phyloP scores from a whole-genome alignment of 2,113 vertebrate species.

The Phoenicopterus ruber region DNA sequence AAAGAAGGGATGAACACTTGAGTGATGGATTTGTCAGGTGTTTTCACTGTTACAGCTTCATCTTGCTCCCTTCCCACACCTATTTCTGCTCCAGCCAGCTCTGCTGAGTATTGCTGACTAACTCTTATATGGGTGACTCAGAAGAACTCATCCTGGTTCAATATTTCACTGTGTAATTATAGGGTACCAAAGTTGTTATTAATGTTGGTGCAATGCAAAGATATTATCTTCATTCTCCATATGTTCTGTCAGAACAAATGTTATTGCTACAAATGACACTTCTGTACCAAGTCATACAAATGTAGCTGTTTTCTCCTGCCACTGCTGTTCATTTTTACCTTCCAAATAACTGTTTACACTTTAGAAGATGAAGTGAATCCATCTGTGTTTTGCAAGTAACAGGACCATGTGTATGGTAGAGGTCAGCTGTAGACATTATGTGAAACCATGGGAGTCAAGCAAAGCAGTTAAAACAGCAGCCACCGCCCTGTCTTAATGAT shows the following conservation, averaged over 20 bases:
- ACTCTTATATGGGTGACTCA: not conserved
- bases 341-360: slow-evolving; percentile 3
- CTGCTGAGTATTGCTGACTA: slow-evolving; percentile 15
- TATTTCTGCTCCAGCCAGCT: not conserved
- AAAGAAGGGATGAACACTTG: not conserved
- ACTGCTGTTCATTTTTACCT: slow-evolving; percentile 15
- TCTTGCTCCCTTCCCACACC: not conserved
- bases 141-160: not conserved
- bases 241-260: not conserved
- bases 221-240: not conserved
- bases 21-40: not conserved
- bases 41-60: not conserved
- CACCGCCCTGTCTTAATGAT: not conserved
- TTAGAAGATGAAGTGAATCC: not conserved
- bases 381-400: not conserved
- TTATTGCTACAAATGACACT: not conserved
- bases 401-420: not conserved
- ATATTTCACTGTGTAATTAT: not conserved
- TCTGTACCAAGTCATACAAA: not conserved
- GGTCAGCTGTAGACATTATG: not conserved
- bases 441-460: not conserved
- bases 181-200: not conserved
- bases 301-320: not conserved
- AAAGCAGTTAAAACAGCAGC: slow-evolving; percentile 10
- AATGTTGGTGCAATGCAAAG: not conserved